Evolutionary conservation across 2,888 invertebrate species (phyloP).

Genomic region (Crepidodera aurea): DNA sequence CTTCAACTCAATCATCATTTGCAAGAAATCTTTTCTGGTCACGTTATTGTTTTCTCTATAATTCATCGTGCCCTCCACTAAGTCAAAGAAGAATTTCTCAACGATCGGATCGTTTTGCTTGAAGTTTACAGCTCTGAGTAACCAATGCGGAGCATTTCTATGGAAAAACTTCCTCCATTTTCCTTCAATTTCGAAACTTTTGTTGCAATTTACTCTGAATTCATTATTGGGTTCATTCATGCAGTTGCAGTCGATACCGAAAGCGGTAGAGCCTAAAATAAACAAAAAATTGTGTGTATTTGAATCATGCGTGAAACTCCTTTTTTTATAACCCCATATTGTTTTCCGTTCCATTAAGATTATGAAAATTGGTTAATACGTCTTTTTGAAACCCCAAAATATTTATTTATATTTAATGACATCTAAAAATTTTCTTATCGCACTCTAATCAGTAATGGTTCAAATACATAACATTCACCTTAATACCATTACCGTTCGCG

Average conservation of each 20-base stretch:
- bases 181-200: slow-evolving; percentile 1
- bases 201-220: slow-evolving; percentile 15
- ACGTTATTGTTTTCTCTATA: slow-evolving; percentile 32
- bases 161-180: slow-evolving; percentile 8
- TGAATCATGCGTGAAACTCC: too few species aligned
- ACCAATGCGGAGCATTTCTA: slow-evolving; percentile 3
- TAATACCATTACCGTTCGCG: too few species aligned
- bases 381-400: too few species aligned
- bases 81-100: slow-evolving; percentile 20
- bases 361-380: too few species aligned
- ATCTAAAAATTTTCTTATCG: too few species aligned
- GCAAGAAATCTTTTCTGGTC: slow-evolving; percentile 27
- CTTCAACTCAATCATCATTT: slow-evolving; percentile 29
- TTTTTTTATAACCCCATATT: too few species aligned
- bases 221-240: slow-evolving; percentile 26
- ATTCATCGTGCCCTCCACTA: slow-evolving; percentile 14
- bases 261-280: slow-evolving; percentile 12
- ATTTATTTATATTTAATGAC: too few species aligned
- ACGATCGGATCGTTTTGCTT: slow-evolving; percentile 11
- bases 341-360: too few species aligned
- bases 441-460: too few species aligned
- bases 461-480: too few species aligned
- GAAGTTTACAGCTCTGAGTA: slow-evolving; percentile 17
- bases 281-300: too few species aligned
- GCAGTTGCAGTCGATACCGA: slow-evolving; percentile 26